Evolutionary conservation across 2,888 invertebrate species (phyloP).

Genomic region (Dryadula phaetusa): DNA sequence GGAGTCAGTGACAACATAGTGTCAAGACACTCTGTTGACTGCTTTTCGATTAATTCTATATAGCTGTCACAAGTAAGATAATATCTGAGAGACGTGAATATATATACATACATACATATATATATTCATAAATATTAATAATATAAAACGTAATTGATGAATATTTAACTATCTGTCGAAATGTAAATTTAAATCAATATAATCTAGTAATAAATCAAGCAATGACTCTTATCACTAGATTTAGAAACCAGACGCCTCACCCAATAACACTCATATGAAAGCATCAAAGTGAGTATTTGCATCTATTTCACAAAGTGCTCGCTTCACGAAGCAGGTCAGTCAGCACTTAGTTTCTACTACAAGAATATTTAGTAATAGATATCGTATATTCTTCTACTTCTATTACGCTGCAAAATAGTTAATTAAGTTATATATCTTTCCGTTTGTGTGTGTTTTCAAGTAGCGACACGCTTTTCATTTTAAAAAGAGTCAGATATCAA

Average conservation of each 20-base stretch:
- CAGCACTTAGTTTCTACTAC: constrained; percentile 23
- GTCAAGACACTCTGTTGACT: no score
- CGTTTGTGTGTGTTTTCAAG: not conserved
- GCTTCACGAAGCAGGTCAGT: constrained; percentile 27
- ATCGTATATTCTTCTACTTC: not conserved
- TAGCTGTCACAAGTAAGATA: not conserved
- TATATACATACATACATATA: no score
- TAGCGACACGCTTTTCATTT: no score
- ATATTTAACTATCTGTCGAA: constrained; percentile 1
- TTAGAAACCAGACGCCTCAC: constrained; percentile 25
- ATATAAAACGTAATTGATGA: not conserved
- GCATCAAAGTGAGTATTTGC: constrained; percentile 30
- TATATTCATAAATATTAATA: no score
- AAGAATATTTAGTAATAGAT: not conserved
- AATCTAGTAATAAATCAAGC: constrained; percentile 9
- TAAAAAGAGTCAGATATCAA: no score
- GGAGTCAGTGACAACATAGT: no score
- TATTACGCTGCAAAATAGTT: not conserved
- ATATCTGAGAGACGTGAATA: not conserved
- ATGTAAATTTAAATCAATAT: not conserved
- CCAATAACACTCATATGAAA: constrained; percentile 28
- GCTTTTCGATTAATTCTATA: no score
- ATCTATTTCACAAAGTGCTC: constrained; percentile 25
- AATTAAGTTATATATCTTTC: not conserved
- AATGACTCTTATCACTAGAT: not conserved